Evolutionary conservation across 2,888 invertebrate species (phyloP), one percentile per base, ranked within the genome.

Genomic region (Drosophila sordidula): DNA sequence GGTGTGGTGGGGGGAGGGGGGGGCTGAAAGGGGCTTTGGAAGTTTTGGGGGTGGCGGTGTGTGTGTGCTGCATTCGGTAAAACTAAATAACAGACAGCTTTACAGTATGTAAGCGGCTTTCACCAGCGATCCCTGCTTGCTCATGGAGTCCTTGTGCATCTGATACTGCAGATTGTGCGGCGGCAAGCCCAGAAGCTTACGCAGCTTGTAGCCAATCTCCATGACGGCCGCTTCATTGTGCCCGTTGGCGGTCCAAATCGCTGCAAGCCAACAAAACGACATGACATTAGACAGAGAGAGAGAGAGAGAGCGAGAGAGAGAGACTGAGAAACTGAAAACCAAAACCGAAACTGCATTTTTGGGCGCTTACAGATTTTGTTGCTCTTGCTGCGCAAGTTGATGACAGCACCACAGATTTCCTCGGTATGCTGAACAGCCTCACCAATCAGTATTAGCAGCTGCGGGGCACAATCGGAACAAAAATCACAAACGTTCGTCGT

Each of bases 391-490:
- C 99, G 95, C 85, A 99, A 95, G 93, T 98, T 98, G 68, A 99
- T 97, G 80, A 98, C 98, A 80, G 98, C 98, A 57, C 99, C 99
- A 93, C 98, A 98, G 73, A 99, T 95, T 92, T 98, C 97, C 78
- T 98, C 97, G 75, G 97, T 95, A 91, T 96, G 94, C 82, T 98
- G 97, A 93, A 98, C 99, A 63, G 97, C 96, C 94, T 99, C 99
- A 52, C 99, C 99, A 93, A 99, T 98, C 92, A 99, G 94, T 90
- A 96, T 96, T 75, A 97, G 93, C 68, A 97, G 93, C 94, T 82
- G 69, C 47, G 16, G 22, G 26, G 0, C 18, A 29, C 14, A 14
- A 6, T 0, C n/a, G n/a, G n/a, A 4, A 3, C 34, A 34, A 11
- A 5, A 32, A 12, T 34, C 39, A 44, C 42, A 44, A 54, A 32